Evolutionary conservation across 2,113 vertebrate genomes (phyloP).

Genomic region (Passer montanus): DNA sequence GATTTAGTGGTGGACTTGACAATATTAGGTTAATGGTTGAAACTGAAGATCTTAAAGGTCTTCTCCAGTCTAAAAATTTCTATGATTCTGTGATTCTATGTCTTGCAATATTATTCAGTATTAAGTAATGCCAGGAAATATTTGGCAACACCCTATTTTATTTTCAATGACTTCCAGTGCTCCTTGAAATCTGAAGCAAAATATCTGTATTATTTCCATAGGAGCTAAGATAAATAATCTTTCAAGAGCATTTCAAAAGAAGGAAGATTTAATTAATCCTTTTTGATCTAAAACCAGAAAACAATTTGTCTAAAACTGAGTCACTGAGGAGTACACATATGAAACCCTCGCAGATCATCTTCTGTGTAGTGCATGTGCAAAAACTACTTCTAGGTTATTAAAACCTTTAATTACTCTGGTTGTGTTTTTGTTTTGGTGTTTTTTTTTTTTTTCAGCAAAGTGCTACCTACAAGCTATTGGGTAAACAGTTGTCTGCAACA

Average conservation of each 20-base stretch:
- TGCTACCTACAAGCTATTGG: not conserved
- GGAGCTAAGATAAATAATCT: constrained; percentile 36
- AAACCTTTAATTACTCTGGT: not conserved
- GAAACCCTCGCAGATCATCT: not conserved
- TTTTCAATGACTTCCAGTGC: not conserved
- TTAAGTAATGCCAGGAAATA: constrained; percentile 38
- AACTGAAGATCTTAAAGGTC: not conserved
- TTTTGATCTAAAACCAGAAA: constrained; percentile 33
- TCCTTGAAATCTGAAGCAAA: constrained; percentile 40
- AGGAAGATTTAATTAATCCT: not conserved
- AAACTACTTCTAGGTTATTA: not conserved
- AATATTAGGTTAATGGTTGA: not conserved
- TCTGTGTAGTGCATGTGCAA: not conserved
- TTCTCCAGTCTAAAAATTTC: not conserved
- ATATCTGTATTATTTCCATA: constrained; percentile 34
- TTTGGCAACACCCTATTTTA: not conserved
- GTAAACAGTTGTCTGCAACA: not conserved
- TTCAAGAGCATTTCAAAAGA: constrained; percentile 30
- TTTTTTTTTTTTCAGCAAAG: not conserved
- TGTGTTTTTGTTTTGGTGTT: not conserved
- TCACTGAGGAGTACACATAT: not conserved
- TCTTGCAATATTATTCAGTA: not conserved
- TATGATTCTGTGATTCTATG: not conserved
- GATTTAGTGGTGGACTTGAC: not conserved
- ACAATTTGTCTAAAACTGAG: not conserved